Evolutionary conservation across 2,113 vertebrate genomes (phyloP), one percentile per base, ranked within the genome.

Genomic region (Falcunculus frontatus): DNA sequence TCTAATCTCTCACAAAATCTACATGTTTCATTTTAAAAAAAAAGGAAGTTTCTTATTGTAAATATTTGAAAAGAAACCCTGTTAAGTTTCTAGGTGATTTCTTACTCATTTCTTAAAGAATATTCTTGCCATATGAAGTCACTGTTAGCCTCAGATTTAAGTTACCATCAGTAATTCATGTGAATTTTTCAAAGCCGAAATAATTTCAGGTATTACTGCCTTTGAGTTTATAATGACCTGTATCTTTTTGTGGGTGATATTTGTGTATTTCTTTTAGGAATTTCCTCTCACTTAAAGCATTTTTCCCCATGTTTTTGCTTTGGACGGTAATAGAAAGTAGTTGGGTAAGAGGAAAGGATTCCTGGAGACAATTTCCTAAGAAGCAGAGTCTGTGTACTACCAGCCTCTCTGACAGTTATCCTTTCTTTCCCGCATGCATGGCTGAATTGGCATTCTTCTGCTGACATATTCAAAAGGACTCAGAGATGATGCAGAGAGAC

Each of bases 151-250:
- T 77, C 67, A 96, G 92, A 95, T 94, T 46, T 94, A 94, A 95
- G 65, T 96, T 93, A 77, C 13, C 41, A 72, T 87, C 85, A 76
- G 68, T 89, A 97, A 91, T 83, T 87, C 76, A 60, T 65, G 62
- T 55, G 44, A 42, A 89, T 70, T 96, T 87, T 95, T 77, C 72
- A 84, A 97, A 97, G 65, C 41, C 33, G 30, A 95, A 81, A 65
- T 32, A 0, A 39, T 97, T 97, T 96, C 37, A 60, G 42, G 22
- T 85, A 79, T 85, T 94, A 87, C n/a, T 80, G 49, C 55, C 60
- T 93, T 89, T 96, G 92, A 96, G 76, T 96, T 96, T 93, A 84
- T 91, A 97, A 96, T 49, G 72, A 97, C 60, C 62, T 97, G 64
- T 91, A 95, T 86, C 52, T 95, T 96, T 95, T 94, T 87, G 44